A percentile compares a stretch with the other conserved stretches of the same genome.
Evolutionary conservation across 2,113 vertebrate genomes (phyloP).

Genomic region (Embiotoca jacksoni): DNA sequence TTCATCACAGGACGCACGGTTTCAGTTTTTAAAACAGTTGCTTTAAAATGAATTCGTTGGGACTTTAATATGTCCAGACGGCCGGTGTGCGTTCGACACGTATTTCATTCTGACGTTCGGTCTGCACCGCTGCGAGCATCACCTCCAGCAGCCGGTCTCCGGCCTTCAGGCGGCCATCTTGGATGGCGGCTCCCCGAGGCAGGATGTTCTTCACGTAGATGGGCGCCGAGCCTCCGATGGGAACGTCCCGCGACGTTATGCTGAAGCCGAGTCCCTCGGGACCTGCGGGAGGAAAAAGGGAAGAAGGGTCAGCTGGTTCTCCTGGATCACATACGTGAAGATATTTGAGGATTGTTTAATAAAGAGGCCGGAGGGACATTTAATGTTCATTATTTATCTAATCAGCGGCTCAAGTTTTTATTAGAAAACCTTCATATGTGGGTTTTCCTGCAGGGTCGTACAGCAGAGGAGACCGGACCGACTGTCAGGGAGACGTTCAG

Average conservation of each 20-base stretch:
- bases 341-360: too few relatives aligned
- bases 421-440: neutral
- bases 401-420: conserved; percentile 1
- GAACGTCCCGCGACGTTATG: conserved; percentile 96
- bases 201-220: conserved; percentile 99
- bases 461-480: neutral
- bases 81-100: neutral
- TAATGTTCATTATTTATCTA: neutral
- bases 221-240: conserved; percentile 94
- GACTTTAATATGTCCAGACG: conserved; percentile 17
- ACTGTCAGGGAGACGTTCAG: too few relatives aligned
- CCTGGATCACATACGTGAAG: conserved; percentile 8
- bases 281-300: conserved; percentile 80
- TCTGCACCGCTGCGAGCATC: neutral
- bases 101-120: too few relatives aligned
- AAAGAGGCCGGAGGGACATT: too few relatives aligned
- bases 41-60: conserved; percentile 4
- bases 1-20: neutral
- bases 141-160: conserved; percentile 96
- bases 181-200: conserved; percentile 94
- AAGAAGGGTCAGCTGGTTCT: neutral
- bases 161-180: conserved; percentile 95
- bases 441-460: neutral
- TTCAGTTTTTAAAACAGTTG: neutral
- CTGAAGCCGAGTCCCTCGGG: conserved; percentile 97